These are phyloP conservation scores for Leucosticte australis DNA, from an alignment of 2,113 vertebrate genomes.

Conservation along the genomic window DNA sequence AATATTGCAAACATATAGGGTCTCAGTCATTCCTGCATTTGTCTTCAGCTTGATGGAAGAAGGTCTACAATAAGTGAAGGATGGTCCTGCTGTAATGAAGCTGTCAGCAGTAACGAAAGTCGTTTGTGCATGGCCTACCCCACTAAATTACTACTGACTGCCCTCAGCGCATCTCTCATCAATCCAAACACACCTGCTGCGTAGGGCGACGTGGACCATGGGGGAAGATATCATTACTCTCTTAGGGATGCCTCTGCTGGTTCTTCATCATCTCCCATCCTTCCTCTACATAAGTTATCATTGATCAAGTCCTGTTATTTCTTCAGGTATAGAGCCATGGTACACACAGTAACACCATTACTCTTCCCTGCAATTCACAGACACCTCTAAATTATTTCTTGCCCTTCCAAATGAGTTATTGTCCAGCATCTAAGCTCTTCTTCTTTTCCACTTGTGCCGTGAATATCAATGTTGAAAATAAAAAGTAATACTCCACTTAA, in stretches of 20 bases:
- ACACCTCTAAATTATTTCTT: conserved; percentile 62
- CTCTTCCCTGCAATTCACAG: conserved; percentile 56
- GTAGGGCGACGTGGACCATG: neutral
- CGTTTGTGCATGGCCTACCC: conserved; percentile 45
- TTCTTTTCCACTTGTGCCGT: neutral
- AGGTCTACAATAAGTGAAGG: conserved; percentile 61
- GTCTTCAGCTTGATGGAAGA: conserved; percentile 56
- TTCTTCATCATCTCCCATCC: conserved; percentile 60
- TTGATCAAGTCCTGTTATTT: conserved; percentile 70
- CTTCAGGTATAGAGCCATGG: conserved; percentile 38
- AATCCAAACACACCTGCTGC: conserved; percentile 58
- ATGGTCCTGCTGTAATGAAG: conserved; percentile 70
- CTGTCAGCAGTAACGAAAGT: conserved; percentile 56
- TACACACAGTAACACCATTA: conserved; percentile 57
- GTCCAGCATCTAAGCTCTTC: neutral
- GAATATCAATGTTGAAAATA: conserved; percentile 28
- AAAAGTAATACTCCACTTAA: neutral
- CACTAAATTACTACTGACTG: conserved; percentile 64
- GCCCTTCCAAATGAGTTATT: conserved; percentile 56
- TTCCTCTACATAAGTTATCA: conserved; percentile 32
- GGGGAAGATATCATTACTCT: conserved; percentile 59
- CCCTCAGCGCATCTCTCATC: conserved; percentile 54
- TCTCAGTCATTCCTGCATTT: conserved; percentile 36
- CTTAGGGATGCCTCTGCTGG: conserved; percentile 20
- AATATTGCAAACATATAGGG: conserved; percentile 38